These are phyloP conservation scores for Timandra comae DNA, from an alignment of 2,888 invertebrate genomes.

Conservation along the genomic window DNA sequence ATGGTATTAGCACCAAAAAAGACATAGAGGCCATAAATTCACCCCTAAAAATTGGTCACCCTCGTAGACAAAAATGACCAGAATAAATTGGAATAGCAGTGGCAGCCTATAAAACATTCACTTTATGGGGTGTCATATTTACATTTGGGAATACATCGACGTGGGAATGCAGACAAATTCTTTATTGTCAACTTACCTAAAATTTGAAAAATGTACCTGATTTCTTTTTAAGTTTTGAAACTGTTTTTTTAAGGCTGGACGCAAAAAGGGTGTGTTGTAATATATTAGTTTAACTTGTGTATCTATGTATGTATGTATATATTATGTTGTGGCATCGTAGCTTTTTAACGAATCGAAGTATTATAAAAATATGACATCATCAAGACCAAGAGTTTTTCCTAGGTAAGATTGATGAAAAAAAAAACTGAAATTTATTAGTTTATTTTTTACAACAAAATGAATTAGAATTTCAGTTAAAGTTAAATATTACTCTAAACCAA, in stretches of 20 bases:
- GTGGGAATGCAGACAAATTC: constrained; percentile 51
- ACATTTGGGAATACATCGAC: constrained; percentile 66
- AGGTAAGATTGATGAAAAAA: too few species aligned
- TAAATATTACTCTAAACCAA: too few species aligned
- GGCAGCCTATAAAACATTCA: constrained; percentile 73
- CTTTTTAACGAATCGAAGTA: too few species aligned
- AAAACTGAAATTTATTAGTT: too few species aligned
- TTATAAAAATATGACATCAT: too few species aligned
- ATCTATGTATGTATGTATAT: too few species aligned
- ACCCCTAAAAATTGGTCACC: constrained; percentile 71
- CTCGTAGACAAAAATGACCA: constrained; percentile 74
- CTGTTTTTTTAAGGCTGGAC: constrained; percentile 6
- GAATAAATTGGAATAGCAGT: constrained; percentile 74
- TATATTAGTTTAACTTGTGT: too few species aligned
- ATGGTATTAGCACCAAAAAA: constrained; percentile 52
- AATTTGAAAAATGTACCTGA: constrained; percentile 3
- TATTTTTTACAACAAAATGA: too few species aligned
- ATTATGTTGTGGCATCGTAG: too few species aligned
- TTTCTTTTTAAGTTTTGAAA: too few species aligned
- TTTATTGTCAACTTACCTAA: constrained; percentile 1
- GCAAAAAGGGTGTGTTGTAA: constrained; percentile 16
- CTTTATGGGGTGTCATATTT: constrained; percentile 77
- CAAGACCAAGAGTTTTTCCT: too few species aligned
- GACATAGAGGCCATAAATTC: constrained; percentile 59
- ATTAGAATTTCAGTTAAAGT: too few species aligned